Evolutionary conservation across 2,888 invertebrate genomes (phyloP), one percentile per base, ranked within the genome.

Genomic region (Pinctada fucata): DNA sequence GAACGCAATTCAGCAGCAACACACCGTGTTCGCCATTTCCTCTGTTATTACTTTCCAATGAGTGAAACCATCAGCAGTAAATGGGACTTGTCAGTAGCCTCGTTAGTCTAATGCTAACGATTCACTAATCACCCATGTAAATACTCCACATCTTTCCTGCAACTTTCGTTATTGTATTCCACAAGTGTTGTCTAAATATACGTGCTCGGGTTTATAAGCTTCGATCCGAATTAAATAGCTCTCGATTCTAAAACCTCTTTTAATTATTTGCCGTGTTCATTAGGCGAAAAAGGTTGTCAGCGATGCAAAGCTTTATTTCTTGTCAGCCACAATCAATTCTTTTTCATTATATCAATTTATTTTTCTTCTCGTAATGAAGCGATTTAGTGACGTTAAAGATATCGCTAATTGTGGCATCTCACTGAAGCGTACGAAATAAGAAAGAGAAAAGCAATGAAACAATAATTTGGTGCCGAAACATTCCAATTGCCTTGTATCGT

Each of bases 21-120:
- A 58, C 58, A 58, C 58, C 58, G 13, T 58, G 58, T 58, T 58
- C 58, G 8, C 58, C 58, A 58, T 58, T 58, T 58, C 58, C 58
- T 58, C 58, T 58, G 58, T 58, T 58, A 58, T 58, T 58, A 58
- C 58, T 58, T 58, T 58, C 58, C 58, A 58, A 58, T 58, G 13
- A 58, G 58, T 58, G 58, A 58, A 58, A 13, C 58, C 8, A 58
- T 58, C 8, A 10, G 58, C 13, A 58, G 58, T 10, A 58, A 58
- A 58, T 58, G 58, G 13, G 13, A 58, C 8, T 58, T 58, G 58
- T 58, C 58, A 58, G 8, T 10, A 58, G 58, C 58, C 58, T 58
- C 58, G 58, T 58, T 58, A 58, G 58, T 13, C 13, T 58, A 10
- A 6, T 58, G 58, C 13, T 58, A 58, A 58, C 58, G 58, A 58